A percentile compares a stretch with the other conserved stretches of the same genome.
Conservation (phyloP, 2,113 vertebrate genomes). For the Poeciliopsis prolifica region DNA sequence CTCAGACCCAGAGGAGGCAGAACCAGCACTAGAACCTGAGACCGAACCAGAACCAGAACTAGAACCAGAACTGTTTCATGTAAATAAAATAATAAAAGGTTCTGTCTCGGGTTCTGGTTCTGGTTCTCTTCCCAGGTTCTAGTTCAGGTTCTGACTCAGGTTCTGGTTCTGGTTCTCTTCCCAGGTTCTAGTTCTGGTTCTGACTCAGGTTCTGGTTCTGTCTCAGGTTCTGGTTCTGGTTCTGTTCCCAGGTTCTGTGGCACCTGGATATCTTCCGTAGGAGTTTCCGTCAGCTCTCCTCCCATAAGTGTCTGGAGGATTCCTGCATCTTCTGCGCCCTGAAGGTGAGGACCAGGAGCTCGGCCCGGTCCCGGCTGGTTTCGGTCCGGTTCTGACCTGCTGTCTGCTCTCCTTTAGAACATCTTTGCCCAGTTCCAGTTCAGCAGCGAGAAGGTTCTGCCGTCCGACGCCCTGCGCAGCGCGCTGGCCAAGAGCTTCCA, state of each 20-base stretch:
- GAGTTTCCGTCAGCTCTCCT: conserved; percentile 93
- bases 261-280: conserved; percentile 97
- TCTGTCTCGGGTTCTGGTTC: fast-evolving
- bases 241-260: conserved; percentile 89
- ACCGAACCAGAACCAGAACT: too few relatives aligned
- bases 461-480: conserved; percentile 91
- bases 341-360: conserved; percentile 81
- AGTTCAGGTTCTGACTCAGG: too few relatives aligned
- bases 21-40: too few relatives aligned
- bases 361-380: background rate
- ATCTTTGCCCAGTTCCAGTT: conserved; percentile 98
- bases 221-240: background rate
- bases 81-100: too few relatives aligned
- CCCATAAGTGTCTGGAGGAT: conserved; percentile 95
- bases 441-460: conserved; percentile 94
- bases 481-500: conserved; percentile 97
- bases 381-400: background rate
- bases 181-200: too few relatives aligned
- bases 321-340: conserved; percentile 99
- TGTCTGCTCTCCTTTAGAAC: conserved; percentile 74
- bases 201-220: fast-evolving
- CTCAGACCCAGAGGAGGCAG: too few relatives aligned
- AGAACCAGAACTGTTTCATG: too few relatives aligned
- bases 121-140: background rate
- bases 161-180: fast-evolving